Base-by-base conservation (phyloP, 2,888 invertebrate species). In the Isotomurus palustris region DNA sequence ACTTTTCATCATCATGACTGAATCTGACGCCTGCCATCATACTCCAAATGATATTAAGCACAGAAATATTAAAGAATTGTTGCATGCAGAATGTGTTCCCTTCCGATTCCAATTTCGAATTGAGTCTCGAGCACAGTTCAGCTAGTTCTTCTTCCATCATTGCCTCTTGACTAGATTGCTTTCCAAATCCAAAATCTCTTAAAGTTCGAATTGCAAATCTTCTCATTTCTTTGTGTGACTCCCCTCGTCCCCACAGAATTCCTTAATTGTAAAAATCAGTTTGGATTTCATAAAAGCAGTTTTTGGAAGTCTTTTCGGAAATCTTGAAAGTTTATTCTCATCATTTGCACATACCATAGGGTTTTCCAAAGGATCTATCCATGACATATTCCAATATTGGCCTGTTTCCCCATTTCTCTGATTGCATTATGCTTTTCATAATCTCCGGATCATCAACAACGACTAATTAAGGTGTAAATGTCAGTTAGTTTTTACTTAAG, bases 181-280 rank as follows among this genome's bases (percentile, higher is more conserved):
- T 66, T 8, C 70, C 70, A 49, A 68, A 66, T 2, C 72, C 72
- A 44, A 71, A 69, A 56, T 67, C 71, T 28, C 69, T 58, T 1
- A 70, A 40, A 4, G 69, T 70, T 41, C 69, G 59, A 1, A 71
- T 44, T 6, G 70, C 60, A 44, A 70, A 72, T 17, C 69, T 41
- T 1, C 71, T 61, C 17, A 69, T 60, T 17, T 71, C 71, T 48
- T 62, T 64, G 70, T 70, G n/a, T n/a, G n/a, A n/a, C 6, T 43
- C 43, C 6, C 43, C 43, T 6, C 43, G 19, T 8, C 43, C 24
- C 21, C 19, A 43, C 6, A 43, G n/a, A 5, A 43, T 8, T 4
- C 43, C 43, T 43, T 12, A n/a, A 22, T n/a, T 6, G 17, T 17
- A 40, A n/a, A 40, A 40, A 40, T 22, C n/a, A n/a, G n/a, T n/a